Evolutionary conservation across 2,888 invertebrate genomes (phyloP).

Genomic region (Gisinianus flammeolus): DNA sequence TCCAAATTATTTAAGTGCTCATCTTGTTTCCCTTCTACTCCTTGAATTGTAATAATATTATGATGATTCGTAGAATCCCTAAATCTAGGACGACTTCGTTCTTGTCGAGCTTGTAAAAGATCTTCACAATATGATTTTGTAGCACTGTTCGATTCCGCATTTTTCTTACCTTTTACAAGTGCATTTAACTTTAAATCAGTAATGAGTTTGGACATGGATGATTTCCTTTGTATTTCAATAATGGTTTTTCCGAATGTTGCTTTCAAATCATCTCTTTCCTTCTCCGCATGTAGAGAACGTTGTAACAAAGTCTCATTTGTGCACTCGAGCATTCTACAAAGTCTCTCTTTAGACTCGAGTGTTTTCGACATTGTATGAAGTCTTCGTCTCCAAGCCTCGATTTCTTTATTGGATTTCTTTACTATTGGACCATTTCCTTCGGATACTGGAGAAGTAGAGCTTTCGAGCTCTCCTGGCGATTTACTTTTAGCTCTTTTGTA

Average conservation of each 20-base stretch:
- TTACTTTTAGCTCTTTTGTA: slow-evolving; percentile 72
- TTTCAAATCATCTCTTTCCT: slow-evolving; percentile 80
- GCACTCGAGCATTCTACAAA: slow-evolving; percentile 43
- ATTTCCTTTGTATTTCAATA: slow-evolving; percentile 85
- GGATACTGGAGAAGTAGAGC: too few relatives aligned
- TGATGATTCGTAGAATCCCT: neutral
- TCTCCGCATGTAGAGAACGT: slow-evolving; percentile 64
- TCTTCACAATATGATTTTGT: neutral
- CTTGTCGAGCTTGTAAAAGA: slow-evolving; percentile 87
- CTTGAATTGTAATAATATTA: neutral
- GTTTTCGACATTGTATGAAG: slow-evolving; percentile 24
- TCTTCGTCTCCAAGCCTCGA: neutral
- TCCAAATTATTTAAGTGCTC: neutral
- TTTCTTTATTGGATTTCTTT: neutral
- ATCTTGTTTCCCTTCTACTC: neutral
- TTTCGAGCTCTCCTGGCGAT: neutral
- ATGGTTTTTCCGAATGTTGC: slow-evolving; percentile 80
- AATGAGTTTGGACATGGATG: slow-evolving; percentile 79
- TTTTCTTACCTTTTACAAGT: neutral
- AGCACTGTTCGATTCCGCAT: neutral
- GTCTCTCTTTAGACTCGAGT: slow-evolving; percentile 48
- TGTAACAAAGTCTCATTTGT: slow-evolving; percentile 50
- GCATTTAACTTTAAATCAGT: slow-evolving; percentile 74
- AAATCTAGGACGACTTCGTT: too few relatives aligned
- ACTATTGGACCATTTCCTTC: neutral